Percentiles rank a stretch among this genome's conserved stretches.
These are phyloP conservation scores for Himantopus leucocephalus DNA, from an alignment of 2,113 vertebrate genomes.

Conservation along the genomic window DNA sequence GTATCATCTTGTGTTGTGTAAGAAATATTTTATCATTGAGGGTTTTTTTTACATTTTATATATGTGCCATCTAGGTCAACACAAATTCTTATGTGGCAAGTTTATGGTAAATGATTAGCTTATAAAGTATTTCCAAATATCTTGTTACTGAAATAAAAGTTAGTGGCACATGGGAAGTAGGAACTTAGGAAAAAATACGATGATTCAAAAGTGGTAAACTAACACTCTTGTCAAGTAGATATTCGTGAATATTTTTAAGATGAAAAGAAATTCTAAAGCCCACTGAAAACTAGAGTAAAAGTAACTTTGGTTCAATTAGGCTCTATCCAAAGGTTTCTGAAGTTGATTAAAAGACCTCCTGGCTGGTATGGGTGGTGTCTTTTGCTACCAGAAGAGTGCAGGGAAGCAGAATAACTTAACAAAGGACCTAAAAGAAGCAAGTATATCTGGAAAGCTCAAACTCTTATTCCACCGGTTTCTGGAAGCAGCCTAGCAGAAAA, in stretches of 20 bases:
- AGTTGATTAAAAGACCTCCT: background rate
- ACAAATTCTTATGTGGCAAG: background rate
- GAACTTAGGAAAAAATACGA: background rate
- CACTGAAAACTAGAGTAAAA: background rate
- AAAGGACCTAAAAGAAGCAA: background rate
- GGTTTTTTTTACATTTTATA: background rate
- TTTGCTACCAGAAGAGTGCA: background rate
- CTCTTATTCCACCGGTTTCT: background rate
- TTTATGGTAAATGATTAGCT: background rate
- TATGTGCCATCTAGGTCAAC: background rate
- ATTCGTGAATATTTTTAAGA: background rate
- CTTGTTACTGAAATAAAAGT: background rate
- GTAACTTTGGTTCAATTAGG: background rate
- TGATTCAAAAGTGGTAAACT: background rate
- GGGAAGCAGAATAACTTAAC: background rate
- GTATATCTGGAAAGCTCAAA: background rate
- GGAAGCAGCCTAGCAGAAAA: background rate
- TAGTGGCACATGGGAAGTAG: background rate
- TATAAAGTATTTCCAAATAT: background rate
- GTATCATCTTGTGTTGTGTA: background rate
- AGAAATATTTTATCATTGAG: background rate
- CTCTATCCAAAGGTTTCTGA: background rate
- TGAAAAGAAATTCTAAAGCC: background rate
- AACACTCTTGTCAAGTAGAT: background rate
- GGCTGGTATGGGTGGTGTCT: background rate